Evolutionary conservation across 1,140 invertebrate species (phyloP).

Genomic region (Brachionus rotundiformis): DNA sequence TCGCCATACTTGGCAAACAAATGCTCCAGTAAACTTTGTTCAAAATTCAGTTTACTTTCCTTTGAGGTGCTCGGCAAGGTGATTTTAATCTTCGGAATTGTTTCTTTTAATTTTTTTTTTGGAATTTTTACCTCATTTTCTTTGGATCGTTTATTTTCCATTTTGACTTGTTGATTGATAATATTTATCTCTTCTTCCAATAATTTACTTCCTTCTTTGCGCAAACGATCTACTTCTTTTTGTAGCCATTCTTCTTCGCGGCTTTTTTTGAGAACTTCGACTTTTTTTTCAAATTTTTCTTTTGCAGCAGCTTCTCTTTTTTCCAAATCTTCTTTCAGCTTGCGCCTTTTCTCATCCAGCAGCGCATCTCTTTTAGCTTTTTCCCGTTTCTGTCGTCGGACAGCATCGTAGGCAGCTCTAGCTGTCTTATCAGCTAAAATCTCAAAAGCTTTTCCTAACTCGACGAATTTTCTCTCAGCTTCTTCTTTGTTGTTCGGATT

Average conservation of each 20-base stretch:
- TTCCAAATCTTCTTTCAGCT: slow-evolving; percentile 49
- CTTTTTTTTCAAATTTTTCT: slow-evolving; percentile 40
- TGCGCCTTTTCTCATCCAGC: slow-evolving; percentile 36
- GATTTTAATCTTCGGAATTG: slow-evolving; percentile 30
- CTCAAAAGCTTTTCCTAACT: slow-evolving; percentile 50
- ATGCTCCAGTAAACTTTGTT: slow-evolving; percentile 16
- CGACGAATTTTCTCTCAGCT: slow-evolving; percentile 33
- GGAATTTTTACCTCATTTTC: not conserved
- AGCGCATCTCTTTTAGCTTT: slow-evolving; percentile 18
- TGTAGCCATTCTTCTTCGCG: slow-evolving; percentile 40
- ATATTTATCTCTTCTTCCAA: slow-evolving; percentile 48
- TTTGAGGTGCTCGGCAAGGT: not conserved
- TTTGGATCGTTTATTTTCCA: slow-evolving; percentile 18
- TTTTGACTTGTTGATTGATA: slow-evolving; percentile 12
- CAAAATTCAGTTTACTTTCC: not conserved
- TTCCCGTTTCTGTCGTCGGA: not conserved
- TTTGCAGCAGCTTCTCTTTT: not conserved
- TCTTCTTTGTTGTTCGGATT: slow-evolving; percentile 75
- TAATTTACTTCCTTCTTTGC: slow-evolving; percentile 41
- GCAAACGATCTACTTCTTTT: slow-evolving; percentile 43
- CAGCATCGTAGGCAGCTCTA: slow-evolving; percentile 45
- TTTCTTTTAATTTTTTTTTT: not conserved
- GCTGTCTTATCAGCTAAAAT: slow-evolving; percentile 47
- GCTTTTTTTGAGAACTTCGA: not conserved
- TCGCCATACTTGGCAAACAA: slow-evolving; percentile 40